Evolutionary conservation across 2,888 invertebrate genomes (phyloP), one percentile per base, ranked within the genome.

Genomic region (Agrochola macilenta): DNA sequence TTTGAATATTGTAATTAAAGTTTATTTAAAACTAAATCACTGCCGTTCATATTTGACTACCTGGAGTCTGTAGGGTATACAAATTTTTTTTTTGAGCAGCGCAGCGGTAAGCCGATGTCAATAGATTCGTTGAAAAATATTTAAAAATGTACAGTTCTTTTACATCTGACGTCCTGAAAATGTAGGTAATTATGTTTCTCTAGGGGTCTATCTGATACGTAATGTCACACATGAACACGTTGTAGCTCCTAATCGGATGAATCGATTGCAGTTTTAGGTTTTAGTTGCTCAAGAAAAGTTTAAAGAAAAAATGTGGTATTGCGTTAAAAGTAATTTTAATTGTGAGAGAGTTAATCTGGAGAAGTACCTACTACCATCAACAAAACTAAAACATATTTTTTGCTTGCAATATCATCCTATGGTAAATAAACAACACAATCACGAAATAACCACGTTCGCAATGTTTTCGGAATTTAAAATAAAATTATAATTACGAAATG

Each of bases 401-500:
- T 63, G 65, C 30, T 7, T 54, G 69, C 54, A 70, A 66, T 61
- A 35, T 71, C 30, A 71, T 66, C 39, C 39, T 17, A 77, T 26
- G 9, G 57, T 49, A 84, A 81, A n/a, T n/a, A n/a, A n/a, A 81
- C 39, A 74, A 60, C 49, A 64, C 23, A 74, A 84, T 69, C 49
- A 61, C n/a, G 20, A 54, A 81, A 57, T 57, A 66, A 66, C 66
- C 30, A 52, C 26, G 63, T 64, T 60, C 7, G 52, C 35, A 14
- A 63, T 75, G 46, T 76, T 82, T 58, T 20, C 14, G 23, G 43
- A 82, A 83, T 83, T 72, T 65, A 46, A 79, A 86, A 74, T 86
- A 72, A 66, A 85, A 79, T 86, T 86, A 71, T 75, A 83, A 83
- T 86, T 83, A 86, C 65, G 66, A 83, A 83, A 83, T 83, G 30